These are phyloP conservation scores for Stercorarius parasiticus DNA, from an alignment of 2,113 vertebrate genomes.

Conservation along the genomic window DNA sequence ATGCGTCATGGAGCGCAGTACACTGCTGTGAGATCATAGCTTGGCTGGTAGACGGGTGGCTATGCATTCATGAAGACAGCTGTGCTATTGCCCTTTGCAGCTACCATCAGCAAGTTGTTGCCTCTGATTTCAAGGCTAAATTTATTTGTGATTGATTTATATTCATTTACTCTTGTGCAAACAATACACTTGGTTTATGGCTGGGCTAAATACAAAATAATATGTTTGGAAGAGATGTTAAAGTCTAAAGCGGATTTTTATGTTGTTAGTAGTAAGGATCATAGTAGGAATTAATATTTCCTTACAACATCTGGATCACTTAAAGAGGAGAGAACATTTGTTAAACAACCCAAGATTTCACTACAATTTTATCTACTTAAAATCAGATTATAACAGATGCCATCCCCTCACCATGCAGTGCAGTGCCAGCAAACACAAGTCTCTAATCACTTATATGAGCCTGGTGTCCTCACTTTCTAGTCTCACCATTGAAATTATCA, in stretches of 20 bases:
- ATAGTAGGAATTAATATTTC: background rate
- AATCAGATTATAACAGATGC: conserved; percentile 43
- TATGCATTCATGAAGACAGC: background rate
- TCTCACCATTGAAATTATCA: background rate
- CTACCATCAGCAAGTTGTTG: background rate
- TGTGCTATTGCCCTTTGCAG: background rate
- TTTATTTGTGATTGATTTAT: background rate
- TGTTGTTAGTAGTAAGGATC: background rate
- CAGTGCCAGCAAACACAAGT: background rate
- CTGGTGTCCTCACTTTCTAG: background rate
- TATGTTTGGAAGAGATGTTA: background rate
- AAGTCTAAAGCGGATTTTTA: background rate
- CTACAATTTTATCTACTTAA: conserved; percentile 32
- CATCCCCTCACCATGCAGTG: background rate
- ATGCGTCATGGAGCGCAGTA: background rate
- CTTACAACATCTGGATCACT: background rate
- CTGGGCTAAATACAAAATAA: background rate
- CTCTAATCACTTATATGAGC: conserved; percentile 6
- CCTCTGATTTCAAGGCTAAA: background rate
- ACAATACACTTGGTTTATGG: background rate
- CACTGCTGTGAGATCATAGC: background rate
- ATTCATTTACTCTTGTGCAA: background rate
- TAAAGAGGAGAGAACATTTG: background rate
- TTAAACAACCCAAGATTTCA: background rate
- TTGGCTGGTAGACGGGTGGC: background rate